Evolutionary conservation across 2,113 vertebrate genomes (phyloP), one percentile per base, ranked within the genome.

Genomic region (Chloropsis cyanopogon): DNA sequence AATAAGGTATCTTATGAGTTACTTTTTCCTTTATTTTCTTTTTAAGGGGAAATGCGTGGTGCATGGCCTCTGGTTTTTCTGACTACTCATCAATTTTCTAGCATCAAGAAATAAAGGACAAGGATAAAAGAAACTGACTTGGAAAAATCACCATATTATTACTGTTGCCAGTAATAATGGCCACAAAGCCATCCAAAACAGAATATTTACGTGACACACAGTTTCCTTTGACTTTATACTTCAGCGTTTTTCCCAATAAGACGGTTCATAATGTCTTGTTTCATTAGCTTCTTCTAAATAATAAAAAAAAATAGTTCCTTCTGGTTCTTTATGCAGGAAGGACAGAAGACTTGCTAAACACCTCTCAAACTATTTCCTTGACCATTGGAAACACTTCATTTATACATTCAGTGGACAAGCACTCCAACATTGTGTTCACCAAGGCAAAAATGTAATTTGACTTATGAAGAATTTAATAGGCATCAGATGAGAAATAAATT

Each of bases 151-250:
- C 17, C 13, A 8, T 39, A 92, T 56, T 95, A 95, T 66, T 96
- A 91, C 64, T 82, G 19, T 57, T 88, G 64, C 21, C 87, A 96
- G 68, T 81, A 92, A 89, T 92, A 91, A 93, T 54, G 69, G 78
- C 50, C 94, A 77, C 29, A 90, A 94, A 92, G 42, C 54, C 94
- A 95, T 82, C 86, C 17, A 72, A 39, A 90, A 65, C 33, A 52
- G 22, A 95, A 19, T 65, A 44, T 82, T 28, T 75, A 86, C 59
- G 54, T 76, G 70, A 76, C 41, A 91, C 14, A 64, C 16, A 88
- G 17, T 78, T 82, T 42, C 61, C 53, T 53, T 82, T 84, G 47
- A 82, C 37, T 54, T 85, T 23, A 31, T 13, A 66, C 12, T 46
- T 85, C 86, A 60, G 21, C 63, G 44, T 35, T 92, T 86, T 73